phyloP scores from a whole-genome alignment of 2,797 vertebrate genomes.

The Echiichthys vipera region DNA sequence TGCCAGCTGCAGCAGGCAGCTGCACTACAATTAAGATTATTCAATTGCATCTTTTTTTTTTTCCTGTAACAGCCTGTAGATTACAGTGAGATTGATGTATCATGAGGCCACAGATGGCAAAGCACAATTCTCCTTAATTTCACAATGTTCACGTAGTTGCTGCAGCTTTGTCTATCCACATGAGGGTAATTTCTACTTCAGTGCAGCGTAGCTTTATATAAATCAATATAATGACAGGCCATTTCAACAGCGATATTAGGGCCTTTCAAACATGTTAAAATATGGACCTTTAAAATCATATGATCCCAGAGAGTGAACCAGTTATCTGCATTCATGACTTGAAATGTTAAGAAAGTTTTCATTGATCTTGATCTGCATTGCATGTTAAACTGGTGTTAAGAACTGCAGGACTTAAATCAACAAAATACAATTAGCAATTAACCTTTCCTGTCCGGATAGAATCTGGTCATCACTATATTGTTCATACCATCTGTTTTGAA shows the following conservation, averaged over 20 bases:
- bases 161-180: conserved; percentile 13
- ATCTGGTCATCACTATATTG: neutral
- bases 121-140: conserved; percentile 53
- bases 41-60: conserved; percentile 22
- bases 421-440: conserved; percentile 29
- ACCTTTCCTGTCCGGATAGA: conserved; percentile 40
- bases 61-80: conserved; percentile 34
- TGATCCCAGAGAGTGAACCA: neutral
- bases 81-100: conserved; percentile 44
- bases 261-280: conserved; percentile 8
- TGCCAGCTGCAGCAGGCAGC: conserved; percentile 49
- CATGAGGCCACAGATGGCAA: conserved; percentile 57
- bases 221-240: neutral
- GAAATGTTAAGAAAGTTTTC: neutral
- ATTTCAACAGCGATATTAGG: neutral
- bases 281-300: conserved; percentile 31
- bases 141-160: conserved; percentile 10
- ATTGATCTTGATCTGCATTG: conserved; percentile 35
- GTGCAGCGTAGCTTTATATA: conserved; percentile 1
- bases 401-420: conserved; percentile 11
- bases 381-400: conserved; percentile 1
- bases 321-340: conserved; percentile 19
- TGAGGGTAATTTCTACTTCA: conserved; percentile 18
- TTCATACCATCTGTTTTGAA: no score
- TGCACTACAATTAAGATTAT: conserved; percentile 57